Conservation (phyloP, 2,888 invertebrate species). For the Ischnus inquisitorius region DNA sequence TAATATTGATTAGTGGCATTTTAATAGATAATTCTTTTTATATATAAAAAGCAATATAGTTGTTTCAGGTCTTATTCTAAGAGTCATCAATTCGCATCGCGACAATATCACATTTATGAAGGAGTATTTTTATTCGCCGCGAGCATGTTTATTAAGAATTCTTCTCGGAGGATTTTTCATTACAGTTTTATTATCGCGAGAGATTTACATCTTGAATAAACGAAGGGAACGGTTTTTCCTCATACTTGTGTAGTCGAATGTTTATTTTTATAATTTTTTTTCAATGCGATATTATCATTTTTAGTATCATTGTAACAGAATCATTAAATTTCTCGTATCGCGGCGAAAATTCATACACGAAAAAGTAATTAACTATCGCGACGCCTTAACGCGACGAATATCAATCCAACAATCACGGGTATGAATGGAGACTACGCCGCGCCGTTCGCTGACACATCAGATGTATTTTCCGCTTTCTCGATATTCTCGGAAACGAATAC, state of each 20-base stretch:
- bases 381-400: not conserved
- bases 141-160: too few species aligned
- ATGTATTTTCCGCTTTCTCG: conserved; percentile 56
- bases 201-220: not conserved
- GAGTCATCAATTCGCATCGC: not conserved
- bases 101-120: too few species aligned
- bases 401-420: not conserved
- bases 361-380: not conserved
- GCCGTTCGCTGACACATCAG: conserved; percentile 42
- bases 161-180: not conserved
- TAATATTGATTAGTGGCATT: not conserved
- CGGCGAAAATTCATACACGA: too few species aligned
- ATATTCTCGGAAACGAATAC: conserved; percentile 42
- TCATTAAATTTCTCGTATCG: too few species aligned
- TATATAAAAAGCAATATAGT: not conserved
- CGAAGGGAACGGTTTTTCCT: not conserved
- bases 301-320: not conserved
- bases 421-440: not conserved
- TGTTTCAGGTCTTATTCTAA: not conserved
- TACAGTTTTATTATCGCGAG: not conserved
- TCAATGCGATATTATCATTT: not conserved
- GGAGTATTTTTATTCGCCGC: too few species aligned
- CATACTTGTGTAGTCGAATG: not conserved
- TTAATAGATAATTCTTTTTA: not conserved
- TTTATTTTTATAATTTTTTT: not conserved